These are phyloP conservation scores for Ceratina calcarata DNA, from an alignment of 1,140 invertebrate genomes.

Conservation along the genomic window DNA sequence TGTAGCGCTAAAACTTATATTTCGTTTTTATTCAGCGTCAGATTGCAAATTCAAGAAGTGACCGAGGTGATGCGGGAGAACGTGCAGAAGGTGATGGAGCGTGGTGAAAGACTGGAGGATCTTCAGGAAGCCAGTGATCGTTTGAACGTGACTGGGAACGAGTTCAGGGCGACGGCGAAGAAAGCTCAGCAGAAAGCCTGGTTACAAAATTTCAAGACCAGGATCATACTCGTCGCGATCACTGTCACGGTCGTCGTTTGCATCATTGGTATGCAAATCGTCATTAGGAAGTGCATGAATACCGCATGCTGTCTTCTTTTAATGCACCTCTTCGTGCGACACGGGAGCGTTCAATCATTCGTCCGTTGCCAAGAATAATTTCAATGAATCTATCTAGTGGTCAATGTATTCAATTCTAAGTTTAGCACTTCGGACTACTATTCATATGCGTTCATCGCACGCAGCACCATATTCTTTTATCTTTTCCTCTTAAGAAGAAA, in stretches of 20 bases:
- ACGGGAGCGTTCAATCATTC: neutral
- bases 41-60: conserved; percentile 82
- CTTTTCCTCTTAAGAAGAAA: neutral
- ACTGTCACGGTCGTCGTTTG: conserved; percentile 70
- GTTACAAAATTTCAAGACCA: conserved; percentile 80
- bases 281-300: neutral
- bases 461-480: neutral
- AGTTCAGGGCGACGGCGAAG: conserved; percentile 80
- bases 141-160: conserved; percentile 77
- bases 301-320: neutral
- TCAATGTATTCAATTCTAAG: no score
- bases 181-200: conserved; percentile 79
- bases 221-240: conserved; percentile 71
- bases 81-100: conserved; percentile 81
- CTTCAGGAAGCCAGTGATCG: conserved; percentile 81
- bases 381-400: no score
- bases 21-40: conserved; percentile 72
- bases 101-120: conserved; percentile 82
- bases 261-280: conserved; percentile 70
- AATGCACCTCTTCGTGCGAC: neutral
- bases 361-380: no score
- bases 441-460: conserved; percentile 1
- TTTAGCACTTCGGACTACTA: conserved; percentile 5
- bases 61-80: conserved; percentile 82
- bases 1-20: neutral